A percentile compares a stretch with the other conserved stretches of the same genome.
Conservation (phyloP, 2,797 vertebrate species). For the Todus mexicanus region DNA sequence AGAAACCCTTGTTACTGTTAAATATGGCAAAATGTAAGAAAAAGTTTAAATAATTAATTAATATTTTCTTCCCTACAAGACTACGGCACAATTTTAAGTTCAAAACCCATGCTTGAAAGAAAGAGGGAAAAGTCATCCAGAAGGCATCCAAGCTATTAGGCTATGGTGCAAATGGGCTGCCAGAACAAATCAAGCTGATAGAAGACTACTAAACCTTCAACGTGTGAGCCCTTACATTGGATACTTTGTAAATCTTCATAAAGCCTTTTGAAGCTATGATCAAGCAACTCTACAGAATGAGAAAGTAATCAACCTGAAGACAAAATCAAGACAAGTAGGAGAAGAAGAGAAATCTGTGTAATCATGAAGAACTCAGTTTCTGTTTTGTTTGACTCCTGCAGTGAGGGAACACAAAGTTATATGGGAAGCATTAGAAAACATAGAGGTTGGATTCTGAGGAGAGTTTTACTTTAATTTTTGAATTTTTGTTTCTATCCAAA, state of each 20-base stretch:
- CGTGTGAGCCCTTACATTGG: not conserved
- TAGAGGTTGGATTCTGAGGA: not conserved
- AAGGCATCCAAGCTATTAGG: not conserved
- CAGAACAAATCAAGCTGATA: not conserved
- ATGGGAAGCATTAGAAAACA: conserved; percentile 32
- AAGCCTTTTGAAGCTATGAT: not conserved
- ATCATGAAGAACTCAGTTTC: not conserved
- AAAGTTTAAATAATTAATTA: not conserved
- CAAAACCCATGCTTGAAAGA: conserved; percentile 9
- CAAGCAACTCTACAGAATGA: not conserved
- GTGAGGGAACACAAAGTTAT: not conserved
- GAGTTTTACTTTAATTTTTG: not conserved
- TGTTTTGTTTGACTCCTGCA: not conserved
- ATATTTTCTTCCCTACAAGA: not conserved
- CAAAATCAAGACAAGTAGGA: not conserved
- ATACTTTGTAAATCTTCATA: not conserved
- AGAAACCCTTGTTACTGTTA: not conserved
- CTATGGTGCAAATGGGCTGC: not conserved
- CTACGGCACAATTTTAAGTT: not conserved
- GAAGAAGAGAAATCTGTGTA: not conserved
- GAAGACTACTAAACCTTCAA: not conserved
- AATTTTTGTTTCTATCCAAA: not conserved
- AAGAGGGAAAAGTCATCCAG: not conserved
- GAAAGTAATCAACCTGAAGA: not conserved
- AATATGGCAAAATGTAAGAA: not conserved